Conservation (phyloP, 2,888 invertebrate genomes). For the Gastracanthus pulcherrimus region DNA sequence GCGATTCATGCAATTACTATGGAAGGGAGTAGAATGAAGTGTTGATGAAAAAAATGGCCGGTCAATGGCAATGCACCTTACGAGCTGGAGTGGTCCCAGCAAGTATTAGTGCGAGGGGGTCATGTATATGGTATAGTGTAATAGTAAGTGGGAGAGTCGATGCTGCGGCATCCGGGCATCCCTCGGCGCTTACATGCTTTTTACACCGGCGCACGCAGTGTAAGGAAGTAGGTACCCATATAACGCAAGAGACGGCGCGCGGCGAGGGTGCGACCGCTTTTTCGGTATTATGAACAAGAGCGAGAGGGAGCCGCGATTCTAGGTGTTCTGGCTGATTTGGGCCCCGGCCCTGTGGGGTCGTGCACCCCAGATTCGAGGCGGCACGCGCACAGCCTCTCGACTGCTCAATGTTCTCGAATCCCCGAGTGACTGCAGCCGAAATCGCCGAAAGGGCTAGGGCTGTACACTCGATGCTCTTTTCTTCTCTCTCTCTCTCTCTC, state of each 20-base stretch:
- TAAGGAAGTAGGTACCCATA: neutral
- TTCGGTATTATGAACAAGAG: conserved; percentile 3
- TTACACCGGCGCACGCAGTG: conserved; percentile 7
- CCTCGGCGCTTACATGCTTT: conserved; percentile 47
- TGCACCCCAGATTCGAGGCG: neutral
- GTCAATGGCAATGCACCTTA: conserved; percentile 35
- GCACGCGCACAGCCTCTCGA: too few species aligned
- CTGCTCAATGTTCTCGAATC: too few species aligned
- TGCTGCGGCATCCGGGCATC: conserved; percentile 55
- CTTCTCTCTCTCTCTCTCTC: too few species aligned
- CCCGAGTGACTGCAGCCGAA: neutral
- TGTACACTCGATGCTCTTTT: neutral
- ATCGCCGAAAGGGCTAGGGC: neutral
- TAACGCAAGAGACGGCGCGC: neutral
- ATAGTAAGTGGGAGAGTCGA: conserved; percentile 46
- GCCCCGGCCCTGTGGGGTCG: conserved; percentile 1
- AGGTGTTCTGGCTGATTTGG: neutral
- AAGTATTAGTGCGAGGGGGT: conserved; percentile 33
- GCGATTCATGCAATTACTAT: too few species aligned
- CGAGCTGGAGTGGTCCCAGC: conserved; percentile 10
- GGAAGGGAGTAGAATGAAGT: neutral
- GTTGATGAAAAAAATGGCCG: neutral
- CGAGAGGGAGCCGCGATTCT: neutral
- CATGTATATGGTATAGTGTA: too few species aligned
- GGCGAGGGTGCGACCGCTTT: conserved; percentile 5